A percentile compares a stretch with the other conserved stretches of the same genome.
These are phyloP conservation scores for Monochamus saltuarius DNA, from an alignment of 1,140 invertebrate genomes.

Conservation along the genomic window DNA sequence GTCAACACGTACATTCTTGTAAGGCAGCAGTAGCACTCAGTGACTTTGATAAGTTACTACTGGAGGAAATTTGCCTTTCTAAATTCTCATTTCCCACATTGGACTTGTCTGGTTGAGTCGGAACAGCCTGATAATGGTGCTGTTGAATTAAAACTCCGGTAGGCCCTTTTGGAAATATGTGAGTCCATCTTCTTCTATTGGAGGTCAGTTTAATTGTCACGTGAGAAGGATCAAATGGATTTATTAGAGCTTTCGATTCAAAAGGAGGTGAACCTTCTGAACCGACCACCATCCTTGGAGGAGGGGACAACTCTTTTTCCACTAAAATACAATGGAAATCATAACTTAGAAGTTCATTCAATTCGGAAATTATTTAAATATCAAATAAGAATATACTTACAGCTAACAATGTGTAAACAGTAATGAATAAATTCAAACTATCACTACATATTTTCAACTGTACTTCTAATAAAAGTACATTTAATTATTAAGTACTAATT, in stretches of 20 bases:
- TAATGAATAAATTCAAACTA: too few relatives aligned
- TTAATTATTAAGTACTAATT: neutral
- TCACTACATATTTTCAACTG: too few relatives aligned
- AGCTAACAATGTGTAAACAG: too few relatives aligned
- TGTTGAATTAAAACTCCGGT: conserved; percentile 88
- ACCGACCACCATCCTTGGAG: conserved; percentile 58
- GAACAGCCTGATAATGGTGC: conserved; percentile 87
- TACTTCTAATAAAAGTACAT: conserved; percentile 6
- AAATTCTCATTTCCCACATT: conserved; percentile 18
- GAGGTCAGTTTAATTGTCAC: conserved; percentile 96
- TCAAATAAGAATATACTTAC: too few relatives aligned
- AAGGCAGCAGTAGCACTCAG: conserved; percentile 31
- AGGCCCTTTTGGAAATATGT: conserved; percentile 96
- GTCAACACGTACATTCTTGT: conserved; percentile 39
- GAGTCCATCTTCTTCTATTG: conserved; percentile 94
- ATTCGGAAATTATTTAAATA: too few relatives aligned
- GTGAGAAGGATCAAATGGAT: conserved; percentile 96
- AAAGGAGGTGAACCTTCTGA: conserved; percentile 57
- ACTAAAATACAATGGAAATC: too few relatives aligned
- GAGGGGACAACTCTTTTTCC: conserved; percentile 59
- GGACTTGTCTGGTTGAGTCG: conserved; percentile 54
- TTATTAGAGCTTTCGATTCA: conserved; percentile 73
- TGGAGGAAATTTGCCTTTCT: neutral
- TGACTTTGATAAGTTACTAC: conserved; percentile 9
- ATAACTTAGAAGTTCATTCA: too few relatives aligned